Evolutionary conservation across 1,140 invertebrate species (phyloP), one percentile per base, ranked within the genome.

Genomic region (Melanaphis sacchari): DNA sequence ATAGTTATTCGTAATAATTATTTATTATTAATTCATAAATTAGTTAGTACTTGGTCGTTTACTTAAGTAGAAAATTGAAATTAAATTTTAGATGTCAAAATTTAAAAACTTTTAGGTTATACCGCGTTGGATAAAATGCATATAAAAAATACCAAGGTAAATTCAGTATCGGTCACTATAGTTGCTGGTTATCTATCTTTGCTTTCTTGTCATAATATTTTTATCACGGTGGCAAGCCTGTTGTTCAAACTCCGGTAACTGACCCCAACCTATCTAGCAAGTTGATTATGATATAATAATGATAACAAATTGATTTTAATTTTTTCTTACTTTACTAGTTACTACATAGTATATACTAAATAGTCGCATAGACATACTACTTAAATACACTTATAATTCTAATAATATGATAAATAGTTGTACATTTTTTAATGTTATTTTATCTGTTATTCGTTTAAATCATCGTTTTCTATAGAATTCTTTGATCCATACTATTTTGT

Each of bases 231-330:
- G 59, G 59, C 31, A 15, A 66, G 59, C 11, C 59, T 66, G 59
- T n/a, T 66, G 31, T 66, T 66, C n/a, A n/a, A 66, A 15, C 59
- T 18, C 0, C 15, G 59, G 9, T 66, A n/a, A n/a, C 46, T 49
- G 46, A 49, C 15, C 46, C 46, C 46, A 49, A 49, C 46, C 46
- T 15, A 49, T 49, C 41, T 6, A 31, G 40, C 82, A 31, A 21
- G 85, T 36, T 31, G 59, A 88, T 36, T 46, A 31, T 88, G 31
- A 88, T 88, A 88, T 88, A n/a, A 46, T 88, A 46, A 21, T 49
- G 85, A 88, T 88, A 88, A 88, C 85, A 88, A 46, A 88, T 88
- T 88, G 85, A 88, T 88, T 88, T 88, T 88, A 2, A 31, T 18
- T 87, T 31, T 41, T 46, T 46, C 22, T 21, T n/a, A 24, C 9